phyloP scores from a whole-genome alignment of 2,888 invertebrate genomes.

The Hemistola chrysoprasaria region DNA sequence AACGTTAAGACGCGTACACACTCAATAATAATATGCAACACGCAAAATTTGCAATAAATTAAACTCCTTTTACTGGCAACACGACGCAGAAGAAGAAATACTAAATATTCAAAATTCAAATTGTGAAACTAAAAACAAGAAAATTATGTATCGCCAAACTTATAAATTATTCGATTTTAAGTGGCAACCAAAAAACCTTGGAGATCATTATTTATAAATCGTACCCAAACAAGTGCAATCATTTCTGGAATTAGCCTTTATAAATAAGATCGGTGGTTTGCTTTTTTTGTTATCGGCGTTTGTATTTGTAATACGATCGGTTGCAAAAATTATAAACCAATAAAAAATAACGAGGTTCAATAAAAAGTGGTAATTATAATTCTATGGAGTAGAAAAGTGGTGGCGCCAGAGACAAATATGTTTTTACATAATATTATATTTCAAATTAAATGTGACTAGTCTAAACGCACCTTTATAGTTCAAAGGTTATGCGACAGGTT shows the following conservation, averaged over 20 bases:
- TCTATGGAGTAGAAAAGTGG: constrained; percentile 9
- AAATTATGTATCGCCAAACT: constrained; percentile 16
- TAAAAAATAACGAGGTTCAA: constrained; percentile 13
- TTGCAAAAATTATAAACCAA: constrained; percentile 3
- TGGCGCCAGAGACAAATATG: constrained; percentile 13
- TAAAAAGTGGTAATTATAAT: constrained; percentile 9
- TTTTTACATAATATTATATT: neutral
- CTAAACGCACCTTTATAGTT: constrained; percentile 55
- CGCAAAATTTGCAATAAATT: too few relatives aligned
- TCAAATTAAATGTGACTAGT: constrained; percentile 8
- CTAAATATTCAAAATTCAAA: constrained; percentile 11
- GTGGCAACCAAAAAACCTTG: constrained; percentile 14
- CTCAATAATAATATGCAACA: neutral
- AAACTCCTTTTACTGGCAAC: too few relatives aligned
- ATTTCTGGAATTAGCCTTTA: constrained; percentile 16
- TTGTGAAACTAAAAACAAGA: constrained; percentile 19
- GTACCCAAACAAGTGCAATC: constrained; percentile 16
- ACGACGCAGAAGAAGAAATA: too few relatives aligned
- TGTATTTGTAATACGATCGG: constrained; percentile 7
- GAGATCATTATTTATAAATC: constrained; percentile 21
- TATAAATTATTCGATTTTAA: constrained; percentile 16
- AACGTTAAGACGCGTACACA: constrained; percentile 32
- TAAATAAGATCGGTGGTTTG: constrained; percentile 12
- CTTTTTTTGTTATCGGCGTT: constrained; percentile 11
- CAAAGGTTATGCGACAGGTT: constrained; percentile 68